phyloP scores from a whole-genome alignment of 1,140 invertebrate genomes.

The Musca domestica region DNA sequence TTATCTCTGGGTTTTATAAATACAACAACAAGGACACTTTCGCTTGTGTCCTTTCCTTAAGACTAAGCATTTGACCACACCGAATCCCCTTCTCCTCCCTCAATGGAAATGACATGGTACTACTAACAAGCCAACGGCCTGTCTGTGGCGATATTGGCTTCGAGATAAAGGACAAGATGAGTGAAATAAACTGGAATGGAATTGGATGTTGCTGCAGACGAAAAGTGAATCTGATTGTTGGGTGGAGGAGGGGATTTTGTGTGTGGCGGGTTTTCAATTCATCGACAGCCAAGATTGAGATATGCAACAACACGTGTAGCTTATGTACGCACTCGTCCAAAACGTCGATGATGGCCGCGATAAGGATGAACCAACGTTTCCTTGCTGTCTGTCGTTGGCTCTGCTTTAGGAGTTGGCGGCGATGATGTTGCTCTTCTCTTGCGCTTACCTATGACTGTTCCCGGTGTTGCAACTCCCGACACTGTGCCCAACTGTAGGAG shows the following conservation, averaged over 20 bases:
- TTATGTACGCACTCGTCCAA: slow-evolving; percentile 1
- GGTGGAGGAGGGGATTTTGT: too few species aligned
- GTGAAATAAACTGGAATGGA: too few species aligned
- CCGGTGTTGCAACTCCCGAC: slow-evolving; percentile 57
- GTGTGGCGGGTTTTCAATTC: neutral
- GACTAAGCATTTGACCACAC: too few species aligned
- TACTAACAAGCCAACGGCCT: too few species aligned
- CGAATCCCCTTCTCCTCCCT: too few species aligned
- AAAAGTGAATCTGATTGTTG: too few species aligned
- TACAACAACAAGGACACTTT: too few species aligned
- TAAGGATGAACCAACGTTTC: slow-evolving; percentile 12
- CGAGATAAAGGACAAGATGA: too few species aligned
- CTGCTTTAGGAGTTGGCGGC: neutral
- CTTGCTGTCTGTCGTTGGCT: neutral
- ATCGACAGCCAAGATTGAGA: neutral
- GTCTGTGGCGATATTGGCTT: too few species aligned
- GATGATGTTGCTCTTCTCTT: slow-evolving; percentile 36
- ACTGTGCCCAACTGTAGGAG: slow-evolving; percentile 72
- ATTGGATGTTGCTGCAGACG: too few species aligned
- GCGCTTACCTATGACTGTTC: slow-evolving; percentile 47
- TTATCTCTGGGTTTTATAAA: neutral
- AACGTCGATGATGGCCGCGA: slow-evolving; percentile 23
- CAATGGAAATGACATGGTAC: too few species aligned
- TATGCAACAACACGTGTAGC: neutral
- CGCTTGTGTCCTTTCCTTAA: too few species aligned